Conservation (phyloP, 1,140 invertebrate species). For the Sipha flava region DNA sequence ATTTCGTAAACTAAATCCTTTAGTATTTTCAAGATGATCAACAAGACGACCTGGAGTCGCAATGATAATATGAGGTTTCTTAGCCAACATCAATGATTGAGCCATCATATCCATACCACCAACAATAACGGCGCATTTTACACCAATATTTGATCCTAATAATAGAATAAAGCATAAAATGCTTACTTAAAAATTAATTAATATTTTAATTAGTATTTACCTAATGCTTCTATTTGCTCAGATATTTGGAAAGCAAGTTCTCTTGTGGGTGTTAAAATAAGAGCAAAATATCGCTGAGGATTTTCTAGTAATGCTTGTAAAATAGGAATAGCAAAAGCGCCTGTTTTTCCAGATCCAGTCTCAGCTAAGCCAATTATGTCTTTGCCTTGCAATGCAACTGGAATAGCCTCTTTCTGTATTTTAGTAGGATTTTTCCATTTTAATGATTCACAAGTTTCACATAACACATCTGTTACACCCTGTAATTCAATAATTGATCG, state of each 20-base stretch:
- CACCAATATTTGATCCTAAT: constrained; percentile 68
- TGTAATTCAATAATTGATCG: too few relatives aligned
- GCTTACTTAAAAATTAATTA: not conserved
- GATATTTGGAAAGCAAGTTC: constrained; percentile 95
- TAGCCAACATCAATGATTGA: constrained; percentile 80
- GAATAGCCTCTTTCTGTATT: constrained; percentile 91
- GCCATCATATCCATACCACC: constrained; percentile 97
- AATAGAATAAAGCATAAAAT: not conserved
- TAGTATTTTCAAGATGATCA: constrained; percentile 88
- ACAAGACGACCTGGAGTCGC: constrained; percentile 83
- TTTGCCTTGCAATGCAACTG: constrained; percentile 76
- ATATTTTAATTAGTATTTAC: constrained; percentile 45
- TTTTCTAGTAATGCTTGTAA: constrained; percentile 80
- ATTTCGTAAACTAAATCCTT: constrained; percentile 81
- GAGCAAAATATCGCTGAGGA: constrained; percentile 87
- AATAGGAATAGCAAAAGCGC: constrained; percentile 92
- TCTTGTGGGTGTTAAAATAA: constrained; percentile 91
- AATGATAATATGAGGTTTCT: constrained; percentile 92
- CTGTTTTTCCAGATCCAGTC: constrained; percentile 97
- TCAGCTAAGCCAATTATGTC: constrained; percentile 95
- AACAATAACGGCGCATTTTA: constrained; percentile 91
- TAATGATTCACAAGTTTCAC: constrained; percentile 80
- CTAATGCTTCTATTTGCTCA: constrained; percentile 90
- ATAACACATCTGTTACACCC: constrained; percentile 87
- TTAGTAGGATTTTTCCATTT: constrained; percentile 92